phyloP scores from a whole-genome alignment of 1,140 invertebrate genomes.

The Drosophila orosa region DNA sequence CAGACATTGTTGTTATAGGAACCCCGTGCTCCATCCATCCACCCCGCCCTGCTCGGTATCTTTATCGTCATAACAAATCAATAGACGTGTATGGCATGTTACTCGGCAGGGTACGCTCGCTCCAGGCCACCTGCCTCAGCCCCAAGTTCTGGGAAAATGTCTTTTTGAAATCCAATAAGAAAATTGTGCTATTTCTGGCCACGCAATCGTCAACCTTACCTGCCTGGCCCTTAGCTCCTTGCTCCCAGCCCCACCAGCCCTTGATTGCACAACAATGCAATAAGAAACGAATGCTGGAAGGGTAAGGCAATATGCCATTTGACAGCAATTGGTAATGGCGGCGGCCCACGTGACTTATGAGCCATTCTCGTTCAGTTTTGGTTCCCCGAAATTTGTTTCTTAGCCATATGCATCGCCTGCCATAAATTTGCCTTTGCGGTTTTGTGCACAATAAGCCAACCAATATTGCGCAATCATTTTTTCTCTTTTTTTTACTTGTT shows the following conservation, averaged over 20 bases:
- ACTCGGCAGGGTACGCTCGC: conserved; percentile 23
- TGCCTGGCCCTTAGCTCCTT: not conserved
- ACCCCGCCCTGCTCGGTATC: not conserved
- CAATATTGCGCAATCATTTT: conserved; percentile 45
- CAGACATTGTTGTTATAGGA: conserved; percentile 69
- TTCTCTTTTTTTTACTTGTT: not conserved
- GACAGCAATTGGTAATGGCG: conserved; percentile 61
- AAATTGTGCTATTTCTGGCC: conserved; percentile 50
- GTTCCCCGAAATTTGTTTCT: conserved; percentile 42
- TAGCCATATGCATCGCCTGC: conserved; percentile 38
- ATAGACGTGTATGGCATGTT: conserved; percentile 60
- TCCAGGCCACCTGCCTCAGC: not conserved
- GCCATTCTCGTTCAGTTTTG: conserved; percentile 22
- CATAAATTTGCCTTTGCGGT: conserved; percentile 58
- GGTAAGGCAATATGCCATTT: conserved; percentile 65
- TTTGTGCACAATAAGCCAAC: conserved; percentile 44
- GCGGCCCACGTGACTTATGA: conserved; percentile 48
- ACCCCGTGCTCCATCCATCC: not conserved
- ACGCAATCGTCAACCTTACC: conserved; percentile 61
- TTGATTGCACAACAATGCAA: conserved; percentile 74
- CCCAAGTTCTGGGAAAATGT: conserved; percentile 40
- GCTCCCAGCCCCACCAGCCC: conserved; percentile 10
- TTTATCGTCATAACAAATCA: conserved; percentile 71
- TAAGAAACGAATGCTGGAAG: conserved; percentile 15
- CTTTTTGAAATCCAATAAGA: conserved; percentile 72